Base-by-base conservation (phyloP, 64 coral and sea anemone genomes). In the Stichodactyla mertensii region DNA sequence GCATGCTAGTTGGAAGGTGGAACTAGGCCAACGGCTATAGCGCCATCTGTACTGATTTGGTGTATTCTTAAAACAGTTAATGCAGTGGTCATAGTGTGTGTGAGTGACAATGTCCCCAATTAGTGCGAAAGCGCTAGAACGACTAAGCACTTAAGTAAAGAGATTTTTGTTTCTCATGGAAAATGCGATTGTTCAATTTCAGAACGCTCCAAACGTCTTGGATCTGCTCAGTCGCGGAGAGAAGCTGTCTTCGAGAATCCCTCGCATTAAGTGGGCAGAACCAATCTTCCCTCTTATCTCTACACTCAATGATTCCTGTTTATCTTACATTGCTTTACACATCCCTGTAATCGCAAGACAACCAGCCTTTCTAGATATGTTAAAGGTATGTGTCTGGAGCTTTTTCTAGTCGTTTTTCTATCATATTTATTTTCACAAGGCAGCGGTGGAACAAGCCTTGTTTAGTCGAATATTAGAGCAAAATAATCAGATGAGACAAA, bases 221-320 rank as follows among this genome's bases (percentile, higher is more conserved):
- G 88, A 74, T 78, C 61, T 95, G 2, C 61, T 95, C 70, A 82
- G 88, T 61, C 87, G 91, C 20, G 91, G 90, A 71, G 94, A 96
- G 55, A 86, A 84, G 22, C 71, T 96, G 12, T 87, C 90, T 10
- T 96, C 86, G 51, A 93, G 89, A 59, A 90, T 90, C 22, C 94
- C 91, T 54, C 82, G 23, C 54, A 89, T 96, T 31, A 92, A 89
- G 27, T 96, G 94, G 94, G 81, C 94, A 24, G 85, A 93, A 54
- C 88, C 94, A 55, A 85, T 96, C 28, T 70, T 92, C 9, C 51
- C 52, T 31, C 51, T 89, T 5, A 88, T 93, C 28, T 55, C 62
- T 27, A 27, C 88, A 51, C 51, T 89, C 53, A 67, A 89, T 52
- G 66, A 86, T 26, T 86, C 88, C 16, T 96, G 94, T 61, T 71